phyloP scores from a whole-genome alignment of 2,113 vertebrate genomes.

The Nycticryphes semicollaris region DNA sequence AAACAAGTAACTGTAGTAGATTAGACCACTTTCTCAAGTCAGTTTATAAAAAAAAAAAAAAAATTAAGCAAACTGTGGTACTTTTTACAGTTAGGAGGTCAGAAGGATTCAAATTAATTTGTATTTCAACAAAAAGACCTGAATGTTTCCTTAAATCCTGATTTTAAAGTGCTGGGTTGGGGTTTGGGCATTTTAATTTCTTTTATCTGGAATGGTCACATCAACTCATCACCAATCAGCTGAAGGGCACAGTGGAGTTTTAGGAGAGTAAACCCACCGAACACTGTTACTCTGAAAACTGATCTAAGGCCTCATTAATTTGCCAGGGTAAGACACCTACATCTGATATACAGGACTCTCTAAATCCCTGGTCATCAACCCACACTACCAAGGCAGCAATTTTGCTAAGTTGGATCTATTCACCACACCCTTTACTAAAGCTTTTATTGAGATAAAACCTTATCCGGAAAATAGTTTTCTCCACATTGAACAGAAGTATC shows the following conservation, averaged over 20 bases:
- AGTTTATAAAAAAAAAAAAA: background rate
- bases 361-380: background rate
- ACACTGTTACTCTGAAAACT: background rate
- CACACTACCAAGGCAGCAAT: background rate
- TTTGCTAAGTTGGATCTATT: background rate
- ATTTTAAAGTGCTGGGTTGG: background rate
- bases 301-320: background rate
- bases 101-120: background rate
- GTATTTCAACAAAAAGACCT: background rate
- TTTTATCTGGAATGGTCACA: background rate
- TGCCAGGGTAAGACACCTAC: background rate
- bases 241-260: background rate
- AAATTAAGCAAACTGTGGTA: background rate
- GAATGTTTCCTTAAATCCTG: background rate
- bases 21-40: background rate
- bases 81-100: background rate
- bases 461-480: background rate
- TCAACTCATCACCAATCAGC: background rate
- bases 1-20: background rate
- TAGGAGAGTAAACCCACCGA: background rate
- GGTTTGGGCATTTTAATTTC: background rate
- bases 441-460: background rate
- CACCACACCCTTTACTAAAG: background rate
- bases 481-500: background rate
- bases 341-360: background rate